phyloP scores from a whole-genome alignment of 2,113 vertebrate species.

The Callionymus lyra region DNA sequence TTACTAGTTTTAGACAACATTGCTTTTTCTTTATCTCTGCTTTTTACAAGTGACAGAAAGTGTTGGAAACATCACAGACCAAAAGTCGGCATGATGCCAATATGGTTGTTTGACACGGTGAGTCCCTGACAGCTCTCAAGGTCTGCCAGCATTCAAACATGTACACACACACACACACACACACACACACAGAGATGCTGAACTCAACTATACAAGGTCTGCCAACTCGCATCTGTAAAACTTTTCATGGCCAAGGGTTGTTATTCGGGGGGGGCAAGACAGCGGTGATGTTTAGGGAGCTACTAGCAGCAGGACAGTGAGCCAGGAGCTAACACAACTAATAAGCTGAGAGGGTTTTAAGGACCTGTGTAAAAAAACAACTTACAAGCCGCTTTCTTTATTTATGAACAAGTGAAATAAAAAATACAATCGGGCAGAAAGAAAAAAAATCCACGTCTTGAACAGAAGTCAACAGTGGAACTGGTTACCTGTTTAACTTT shows the following conservation, averaged over 20 bases:
- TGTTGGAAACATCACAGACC: background rate
- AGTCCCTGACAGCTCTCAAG: constrained; percentile 61
- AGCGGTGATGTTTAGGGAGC: constrained; percentile 1
- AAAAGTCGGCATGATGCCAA: constrained; percentile 41
- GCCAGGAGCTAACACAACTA: constrained; percentile 1
- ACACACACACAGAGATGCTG: constrained; percentile 2
- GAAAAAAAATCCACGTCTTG: too few species aligned
- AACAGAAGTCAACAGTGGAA: too few species aligned
- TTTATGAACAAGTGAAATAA: too few species aligned
- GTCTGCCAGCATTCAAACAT: constrained; percentile 40
- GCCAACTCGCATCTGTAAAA: constrained; percentile 64
- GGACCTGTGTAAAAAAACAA: too few species aligned
- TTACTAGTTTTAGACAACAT: too few species aligned
- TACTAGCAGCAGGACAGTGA: constrained; percentile 17
- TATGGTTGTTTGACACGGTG: constrained; percentile 54
- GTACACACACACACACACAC: constrained; percentile 14
- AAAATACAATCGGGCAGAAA: too few species aligned
- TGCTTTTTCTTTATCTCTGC: too few species aligned
- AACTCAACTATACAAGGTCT: constrained; percentile 40
- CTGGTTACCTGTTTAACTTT: too few species aligned
- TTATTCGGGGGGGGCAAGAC: constrained; percentile 20
- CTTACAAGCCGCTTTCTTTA: too few species aligned
- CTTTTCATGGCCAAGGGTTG: constrained; percentile 58
- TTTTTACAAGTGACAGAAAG: background rate
- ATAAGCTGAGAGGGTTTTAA: too few species aligned